Percentiles rank a stretch among this genome's conserved stretches.
Conservation (phyloP, 2,888 invertebrate genomes). For the Tetanocera ferruginea region DNA sequence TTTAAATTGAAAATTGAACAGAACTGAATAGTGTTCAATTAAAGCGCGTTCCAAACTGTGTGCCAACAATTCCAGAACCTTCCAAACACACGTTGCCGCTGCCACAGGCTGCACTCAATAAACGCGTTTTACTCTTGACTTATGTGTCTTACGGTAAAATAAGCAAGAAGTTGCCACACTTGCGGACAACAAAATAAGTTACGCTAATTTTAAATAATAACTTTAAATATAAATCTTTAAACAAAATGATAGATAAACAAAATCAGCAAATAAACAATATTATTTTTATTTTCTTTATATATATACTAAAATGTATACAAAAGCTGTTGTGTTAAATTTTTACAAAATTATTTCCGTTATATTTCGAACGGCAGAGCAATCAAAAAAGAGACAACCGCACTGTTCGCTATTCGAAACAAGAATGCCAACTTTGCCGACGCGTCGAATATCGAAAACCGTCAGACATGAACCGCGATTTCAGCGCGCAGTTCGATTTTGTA, state of each 20-base stretch:
- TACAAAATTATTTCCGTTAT: slow-evolving; percentile 5
- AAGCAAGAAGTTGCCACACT: background rate
- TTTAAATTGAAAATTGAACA: background rate
- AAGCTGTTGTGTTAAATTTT: background rate
- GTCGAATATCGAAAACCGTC: slow-evolving; percentile 22
- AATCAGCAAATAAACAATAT: background rate
- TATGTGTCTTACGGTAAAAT: background rate
- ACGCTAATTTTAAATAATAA: background rate
- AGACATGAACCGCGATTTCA: slow-evolving; percentile 11
- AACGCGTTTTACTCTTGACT: background rate
- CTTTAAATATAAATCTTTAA: background rate
- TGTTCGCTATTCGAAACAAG: slow-evolving; percentile 69
- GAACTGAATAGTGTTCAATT: background rate
- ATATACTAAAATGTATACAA: background rate
- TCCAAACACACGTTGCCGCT: slow-evolving; percentile 54
- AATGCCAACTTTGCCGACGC: slow-evolving; percentile 66
- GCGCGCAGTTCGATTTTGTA: background rate
- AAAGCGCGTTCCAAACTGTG: slow-evolving; percentile 47
- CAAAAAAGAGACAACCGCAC: slow-evolving; percentile 64
- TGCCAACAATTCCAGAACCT: slow-evolving; percentile 54
- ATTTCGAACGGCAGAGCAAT: slow-evolving; percentile 36
- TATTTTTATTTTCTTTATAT: too few species aligned
- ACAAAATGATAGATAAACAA: background rate
- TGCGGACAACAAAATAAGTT: background rate
- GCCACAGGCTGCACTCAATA: slow-evolving; percentile 33